Percentiles rank a stretch among this genome's conserved stretches.
Conservation (phyloP, 2,113 vertebrate genomes). For the Dicentrarchus labrax region DNA sequence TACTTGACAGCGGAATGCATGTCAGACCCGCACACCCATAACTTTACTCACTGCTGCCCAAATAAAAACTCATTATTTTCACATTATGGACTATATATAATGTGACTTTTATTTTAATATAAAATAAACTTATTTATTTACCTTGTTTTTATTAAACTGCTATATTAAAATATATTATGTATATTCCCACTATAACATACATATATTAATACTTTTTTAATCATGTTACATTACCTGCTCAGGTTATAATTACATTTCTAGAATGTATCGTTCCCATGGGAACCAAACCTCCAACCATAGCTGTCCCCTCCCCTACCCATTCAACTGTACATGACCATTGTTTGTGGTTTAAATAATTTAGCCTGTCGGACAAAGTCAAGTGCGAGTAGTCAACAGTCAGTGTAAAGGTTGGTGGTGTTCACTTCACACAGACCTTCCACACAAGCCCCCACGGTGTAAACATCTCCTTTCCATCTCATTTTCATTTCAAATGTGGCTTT, state of each 20-base stretch:
- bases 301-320: background rate
- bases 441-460: background rate
- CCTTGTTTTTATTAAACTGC: background rate
- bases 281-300: slow-evolving; percentile 8
- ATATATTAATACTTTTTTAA: background rate
- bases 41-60: slow-evolving; percentile 18
- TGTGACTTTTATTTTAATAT: slow-evolving; percentile 7
- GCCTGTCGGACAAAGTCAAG: slow-evolving; percentile 45
- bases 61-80: background rate
- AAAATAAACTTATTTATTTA: background rate
- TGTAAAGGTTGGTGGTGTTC: background rate
- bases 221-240: slow-evolving; percentile 5
- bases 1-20: rapidly evolving
- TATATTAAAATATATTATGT: background rate
- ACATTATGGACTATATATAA: background rate
- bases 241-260: background rate
- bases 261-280: slow-evolving; percentile 28
- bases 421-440: background rate
- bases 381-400: slow-evolving; percentile 25
- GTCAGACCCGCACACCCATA: background rate
- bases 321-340: slow-evolving; percentile 46
- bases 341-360: slow-evolving; percentile 75
- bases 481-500: slow-evolving; percentile 49
- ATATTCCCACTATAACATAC: background rate
- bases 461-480: slow-evolving; percentile 31